Evolutionary conservation across 2,797 vertebrate genomes (phyloP).

Genomic region (Chiroxiphia lanceolata): DNA sequence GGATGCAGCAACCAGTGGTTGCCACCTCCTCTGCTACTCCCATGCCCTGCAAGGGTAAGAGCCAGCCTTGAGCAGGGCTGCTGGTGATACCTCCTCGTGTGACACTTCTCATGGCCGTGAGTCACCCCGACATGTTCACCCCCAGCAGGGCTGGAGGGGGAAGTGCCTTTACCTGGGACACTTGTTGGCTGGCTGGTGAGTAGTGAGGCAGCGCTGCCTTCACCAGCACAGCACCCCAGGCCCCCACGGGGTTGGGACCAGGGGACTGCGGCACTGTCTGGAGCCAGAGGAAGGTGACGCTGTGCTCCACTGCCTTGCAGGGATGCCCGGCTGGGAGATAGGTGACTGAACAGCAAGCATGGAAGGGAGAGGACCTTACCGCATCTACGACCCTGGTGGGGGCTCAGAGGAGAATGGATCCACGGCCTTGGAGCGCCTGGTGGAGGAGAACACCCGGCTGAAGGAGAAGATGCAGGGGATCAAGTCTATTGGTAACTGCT

Average conservation of each 20-base stretch:
- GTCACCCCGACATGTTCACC: not conserved
- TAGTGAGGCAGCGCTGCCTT: not conserved
- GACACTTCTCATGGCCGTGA: conserved; percentile 42
- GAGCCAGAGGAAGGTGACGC: not conserved
- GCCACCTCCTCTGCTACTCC: not conserved
- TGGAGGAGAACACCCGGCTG: conserved; percentile 90
- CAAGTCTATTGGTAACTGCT: conserved; percentile 88
- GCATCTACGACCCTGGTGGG: conserved; percentile 96
- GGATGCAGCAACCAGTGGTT: not conserved
- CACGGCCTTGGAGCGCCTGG: conserved; percentile 86
- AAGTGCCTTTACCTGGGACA: not conserved
- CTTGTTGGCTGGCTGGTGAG: not conserved
- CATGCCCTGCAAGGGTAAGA: not conserved
- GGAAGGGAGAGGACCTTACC: conserved; percentile 95
- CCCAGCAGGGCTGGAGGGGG: not conserved
- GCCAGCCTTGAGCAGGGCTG: not conserved
- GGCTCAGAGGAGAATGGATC: conserved; percentile 69
- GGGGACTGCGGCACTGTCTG: accelerated
- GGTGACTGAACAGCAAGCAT: conserved; percentile 75
- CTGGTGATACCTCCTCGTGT: not conserved
- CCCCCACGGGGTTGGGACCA: accelerated
- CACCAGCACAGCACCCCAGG: not conserved
- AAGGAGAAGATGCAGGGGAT: conserved; percentile 96
- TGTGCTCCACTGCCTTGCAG: conserved; percentile 60
- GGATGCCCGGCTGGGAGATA: conserved; percentile 45